phyloP scores from a whole-genome alignment of 2,113 vertebrate species.

The Microcebus lehilahytsara region DNA sequence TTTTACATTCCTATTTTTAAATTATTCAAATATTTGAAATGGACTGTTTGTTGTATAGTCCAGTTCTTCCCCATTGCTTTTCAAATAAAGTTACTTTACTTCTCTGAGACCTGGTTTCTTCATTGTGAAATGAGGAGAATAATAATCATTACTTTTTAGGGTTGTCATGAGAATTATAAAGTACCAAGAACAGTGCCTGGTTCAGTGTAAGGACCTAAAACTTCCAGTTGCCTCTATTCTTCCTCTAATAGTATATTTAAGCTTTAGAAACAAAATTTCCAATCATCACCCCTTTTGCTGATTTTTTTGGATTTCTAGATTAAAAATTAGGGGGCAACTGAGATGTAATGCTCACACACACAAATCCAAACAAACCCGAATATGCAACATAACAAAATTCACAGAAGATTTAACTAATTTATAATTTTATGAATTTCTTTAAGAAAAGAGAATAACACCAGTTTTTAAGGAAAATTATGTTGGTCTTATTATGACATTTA shows the following conservation, averaged over 20 bases:
- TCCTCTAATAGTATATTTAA: not conserved
- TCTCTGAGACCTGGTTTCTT: not conserved
- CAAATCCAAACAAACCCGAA: not conserved
- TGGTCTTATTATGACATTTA: not conserved
- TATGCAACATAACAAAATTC: not conserved
- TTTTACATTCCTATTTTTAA: not conserved
- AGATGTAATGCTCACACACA: not conserved
- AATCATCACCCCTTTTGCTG: not conserved
- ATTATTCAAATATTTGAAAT: not conserved
- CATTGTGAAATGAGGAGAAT: not conserved
- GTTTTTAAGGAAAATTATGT: not conserved
- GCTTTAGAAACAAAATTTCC: not conserved
- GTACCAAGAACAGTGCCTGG: not conserved
- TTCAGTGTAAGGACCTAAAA: not conserved
- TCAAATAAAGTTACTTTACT: not conserved
- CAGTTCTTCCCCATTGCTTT: not conserved
- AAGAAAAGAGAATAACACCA: not conserved
- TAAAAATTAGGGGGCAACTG: not conserved
- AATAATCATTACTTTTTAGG: not conserved
- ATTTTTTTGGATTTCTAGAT: not conserved
- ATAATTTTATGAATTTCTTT: not conserved
- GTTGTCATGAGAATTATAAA: not conserved
- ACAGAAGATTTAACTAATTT: not conserved
- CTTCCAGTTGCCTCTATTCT: not conserved
- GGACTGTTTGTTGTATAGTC: not conserved